Percentiles rank a stretch among this genome's conserved stretches.
These are phyloP conservation scores for Drosophila anceps DNA, from an alignment of 2,888 invertebrate genomes.

Conservation along the genomic window DNA sequence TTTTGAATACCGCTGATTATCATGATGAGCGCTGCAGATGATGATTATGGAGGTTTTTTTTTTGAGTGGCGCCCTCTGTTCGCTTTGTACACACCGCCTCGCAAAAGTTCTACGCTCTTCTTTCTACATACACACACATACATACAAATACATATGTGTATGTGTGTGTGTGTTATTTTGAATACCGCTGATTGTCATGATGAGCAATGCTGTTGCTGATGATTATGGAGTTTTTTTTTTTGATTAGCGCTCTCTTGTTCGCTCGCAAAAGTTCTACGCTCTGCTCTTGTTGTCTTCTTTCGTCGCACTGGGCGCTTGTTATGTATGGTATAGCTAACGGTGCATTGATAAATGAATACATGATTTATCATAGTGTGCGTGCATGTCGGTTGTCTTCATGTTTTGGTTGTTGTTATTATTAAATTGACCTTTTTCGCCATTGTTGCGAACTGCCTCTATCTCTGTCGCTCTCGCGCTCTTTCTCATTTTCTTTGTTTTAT, in stretches of 20 bases:
- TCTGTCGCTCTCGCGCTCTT: slow-evolving; percentile 16
- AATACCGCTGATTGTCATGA: slow-evolving; percentile 62
- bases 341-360: slow-evolving; percentile 65
- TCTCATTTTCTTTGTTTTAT: slow-evolving; percentile 41
- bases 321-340: slow-evolving; percentile 78
- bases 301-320: slow-evolving; percentile 40
- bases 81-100: no score
- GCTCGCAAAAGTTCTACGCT: slow-evolving; percentile 39
- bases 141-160: slow-evolving; percentile 6
- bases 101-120: slow-evolving; percentile 30
- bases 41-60: slow-evolving; percentile 42
- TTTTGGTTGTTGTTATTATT: slow-evolving; percentile 66
- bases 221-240: slow-evolving; percentile 36
- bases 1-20: slow-evolving; percentile 69
- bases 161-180: slow-evolving; percentile 55
- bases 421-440: slow-evolving; percentile 77
- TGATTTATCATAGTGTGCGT: slow-evolving; percentile 19
- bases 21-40: slow-evolving; percentile 38
- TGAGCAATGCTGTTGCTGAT: slow-evolving; percentile 39
- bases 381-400: slow-evolving; percentile 28
- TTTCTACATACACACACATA: background rate
- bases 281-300: slow-evolving; percentile 16
- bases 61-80: slow-evolving; percentile 19
- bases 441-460: slow-evolving; percentile 36
- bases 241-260: slow-evolving; percentile 19